Base-by-base conservation (phyloP, 2,888 invertebrate species). In the Cephus pygmeus region DNA sequence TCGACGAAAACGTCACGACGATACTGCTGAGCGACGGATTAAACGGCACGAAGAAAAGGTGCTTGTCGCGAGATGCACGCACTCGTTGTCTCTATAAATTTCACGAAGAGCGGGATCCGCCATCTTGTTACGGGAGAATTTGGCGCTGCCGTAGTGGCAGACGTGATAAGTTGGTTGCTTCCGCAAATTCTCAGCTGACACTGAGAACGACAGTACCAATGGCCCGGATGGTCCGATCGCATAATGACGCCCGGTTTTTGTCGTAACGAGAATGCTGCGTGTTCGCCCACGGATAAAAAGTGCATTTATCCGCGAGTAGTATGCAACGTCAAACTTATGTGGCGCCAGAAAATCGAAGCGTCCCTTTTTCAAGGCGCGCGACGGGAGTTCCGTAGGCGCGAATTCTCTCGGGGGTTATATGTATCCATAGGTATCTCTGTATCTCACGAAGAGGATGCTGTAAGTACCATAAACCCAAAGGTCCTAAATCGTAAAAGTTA, bases 371-470 rank as follows among this genome's bases (percentile, higher is more conserved):
- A 40, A 23, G 23, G 40, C 6, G 6, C 40, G 40, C 40, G 23
- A 40, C 40, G 40, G 40, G 40, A 40, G 40, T 40, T 15, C 40
- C 40, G 40, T 15, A 40, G 40, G 40, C 71, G 30, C 71, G 76
- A 80, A 80, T 82, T 81, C 81, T 81, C 73, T 78, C 34, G 77
- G 79, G 79, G 40, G 40, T 40, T 40, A 40, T 40, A 40, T 4
- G 36, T 12, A 15, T 40, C 36, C 36, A 15, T 40, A 40, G 40
- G 40, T 40, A 40, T 40, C 40, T 40, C 40, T 15, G 15, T 23
- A 40, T 40, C 40, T 40, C 23, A 9, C 23, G 6, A 40, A 6
- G 40, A 40, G 6, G 40, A 40, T 40, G 6, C 40, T 9, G 40
- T 40, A 23, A 40, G 40, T 40, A 40, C 40, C 40, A 23, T 23